Percentiles rank a stretch among this genome's conserved stretches.
Conservation (phyloP, 2,797 vertebrate species). For the Gymnoscopelus microlampas region DNA sequence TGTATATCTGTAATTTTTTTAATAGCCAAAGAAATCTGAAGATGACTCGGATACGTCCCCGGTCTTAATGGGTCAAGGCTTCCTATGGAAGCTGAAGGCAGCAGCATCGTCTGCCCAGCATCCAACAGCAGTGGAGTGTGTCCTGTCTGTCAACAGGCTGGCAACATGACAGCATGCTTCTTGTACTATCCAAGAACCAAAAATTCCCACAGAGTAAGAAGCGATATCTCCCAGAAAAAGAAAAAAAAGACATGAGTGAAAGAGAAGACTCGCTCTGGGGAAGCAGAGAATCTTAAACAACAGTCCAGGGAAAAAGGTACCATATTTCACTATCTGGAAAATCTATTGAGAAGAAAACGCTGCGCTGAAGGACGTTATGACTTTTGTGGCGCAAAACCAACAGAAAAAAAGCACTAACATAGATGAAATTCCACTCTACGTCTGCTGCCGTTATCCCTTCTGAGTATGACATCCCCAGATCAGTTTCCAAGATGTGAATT, state of each 20-base stretch:
- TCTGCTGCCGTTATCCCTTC: too few relatives aligned
- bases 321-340: neutral
- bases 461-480: too few relatives aligned
- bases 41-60: too few relatives aligned
- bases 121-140: conserved; percentile 47
- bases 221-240: conserved; percentile 4
- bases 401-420: too few relatives aligned
- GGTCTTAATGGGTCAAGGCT: conserved; percentile 24
- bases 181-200: conserved; percentile 29
- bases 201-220: conserved; percentile 13
- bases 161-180: conserved; percentile 35
- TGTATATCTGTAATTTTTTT: too few relatives aligned
- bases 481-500: too few relatives aligned
- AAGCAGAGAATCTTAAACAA: conserved; percentile 3
- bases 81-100: conserved; percentile 59
- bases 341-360: neutral
- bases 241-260: conserved; percentile 11
- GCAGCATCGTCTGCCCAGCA: conserved; percentile 45
- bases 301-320: conserved; percentile 4
- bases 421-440: too few relatives aligned
- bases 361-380: neutral
- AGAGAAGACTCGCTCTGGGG: neutral
- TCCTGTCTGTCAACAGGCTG: conserved; percentile 60
- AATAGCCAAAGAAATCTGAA: too few relatives aligned
- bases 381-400: neutral